Conservation (phyloP, 1,140 invertebrate species). For the Caenorhabditis remanei region DNA sequence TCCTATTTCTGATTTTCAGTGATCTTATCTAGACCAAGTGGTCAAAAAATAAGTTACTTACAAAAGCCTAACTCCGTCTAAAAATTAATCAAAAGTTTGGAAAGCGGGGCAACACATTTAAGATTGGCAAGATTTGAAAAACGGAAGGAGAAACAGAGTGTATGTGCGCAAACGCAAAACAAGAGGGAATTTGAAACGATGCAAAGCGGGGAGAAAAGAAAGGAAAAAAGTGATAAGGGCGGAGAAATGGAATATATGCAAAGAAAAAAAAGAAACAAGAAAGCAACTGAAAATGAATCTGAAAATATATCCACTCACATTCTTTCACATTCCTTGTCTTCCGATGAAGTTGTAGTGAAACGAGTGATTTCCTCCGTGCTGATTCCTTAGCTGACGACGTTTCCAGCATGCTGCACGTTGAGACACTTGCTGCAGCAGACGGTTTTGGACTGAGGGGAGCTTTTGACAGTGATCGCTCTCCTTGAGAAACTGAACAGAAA, state of each 20-base stretch:
- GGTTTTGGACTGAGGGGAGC: conserved; percentile 76
- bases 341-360: conserved; percentile 74
- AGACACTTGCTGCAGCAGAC: conserved; percentile 76
- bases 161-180: conserved; percentile 37
- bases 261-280: not conserved
- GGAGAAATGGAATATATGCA: not conserved
- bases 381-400: conserved; percentile 74
- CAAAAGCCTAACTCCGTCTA: not conserved
- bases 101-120: conserved; percentile 14
- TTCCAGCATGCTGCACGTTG: conserved; percentile 76
- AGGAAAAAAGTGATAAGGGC: conserved; percentile 8
- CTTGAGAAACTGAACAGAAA: conserved; percentile 66
- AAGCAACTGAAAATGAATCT: not conserved
- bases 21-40: too few relatives aligned
- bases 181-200: conserved; percentile 20
- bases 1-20: too few relatives aligned
- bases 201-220: conserved; percentile 7
- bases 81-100: conserved; percentile 21
- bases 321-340: conserved; percentile 75
- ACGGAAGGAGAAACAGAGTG: not conserved
- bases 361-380: conserved; percentile 75
- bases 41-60: not conserved
- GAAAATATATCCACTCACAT: conserved; percentile 66
- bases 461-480: conserved; percentile 70
- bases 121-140: conserved; percentile 9